Evolutionary conservation across 1,140 invertebrate genomes (phyloP).

Genomic region (Polypedilum pembai): DNA sequence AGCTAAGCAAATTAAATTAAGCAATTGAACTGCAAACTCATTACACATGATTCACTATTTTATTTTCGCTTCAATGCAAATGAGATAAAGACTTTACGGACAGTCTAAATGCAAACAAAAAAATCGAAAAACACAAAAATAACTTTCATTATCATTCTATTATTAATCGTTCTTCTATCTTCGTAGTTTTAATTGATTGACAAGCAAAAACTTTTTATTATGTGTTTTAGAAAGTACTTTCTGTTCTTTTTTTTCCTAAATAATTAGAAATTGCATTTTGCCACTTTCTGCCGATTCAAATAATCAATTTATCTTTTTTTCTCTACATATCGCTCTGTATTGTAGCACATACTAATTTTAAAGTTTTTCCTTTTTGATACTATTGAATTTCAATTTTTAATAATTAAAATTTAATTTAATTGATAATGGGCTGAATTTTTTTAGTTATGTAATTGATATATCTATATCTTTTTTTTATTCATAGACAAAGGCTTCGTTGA

Average conservation of each 20-base stretch:
- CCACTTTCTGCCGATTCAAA: background rate
- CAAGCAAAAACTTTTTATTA: too few relatives aligned
- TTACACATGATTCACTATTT: background rate
- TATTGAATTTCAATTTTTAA: background rate
- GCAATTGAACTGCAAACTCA: background rate
- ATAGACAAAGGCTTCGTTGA: background rate
- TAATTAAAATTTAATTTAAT: background rate
- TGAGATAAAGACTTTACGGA: too few relatives aligned
- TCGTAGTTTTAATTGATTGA: background rate
- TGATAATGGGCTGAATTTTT: background rate
- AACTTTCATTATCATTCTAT: too few relatives aligned
- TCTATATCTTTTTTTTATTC: background rate
- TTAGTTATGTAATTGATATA: background rate
- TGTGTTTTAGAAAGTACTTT: too few relatives aligned
- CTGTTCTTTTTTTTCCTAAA: too few relatives aligned
- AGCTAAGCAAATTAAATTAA: slow-evolving; percentile 28
- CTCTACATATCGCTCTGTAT: background rate
- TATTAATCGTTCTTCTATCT: too few relatives aligned
- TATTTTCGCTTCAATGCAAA: too few relatives aligned
- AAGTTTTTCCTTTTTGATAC: background rate
- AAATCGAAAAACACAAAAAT: too few relatives aligned
- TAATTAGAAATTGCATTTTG: background rate
- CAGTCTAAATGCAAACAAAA: too few relatives aligned
- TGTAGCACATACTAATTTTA: background rate
- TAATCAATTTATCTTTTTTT: background rate